These are phyloP conservation scores for Trichechus manatus DNA, from an alignment of 2,113 vertebrate genomes.

Conservation along the genomic window DNA sequence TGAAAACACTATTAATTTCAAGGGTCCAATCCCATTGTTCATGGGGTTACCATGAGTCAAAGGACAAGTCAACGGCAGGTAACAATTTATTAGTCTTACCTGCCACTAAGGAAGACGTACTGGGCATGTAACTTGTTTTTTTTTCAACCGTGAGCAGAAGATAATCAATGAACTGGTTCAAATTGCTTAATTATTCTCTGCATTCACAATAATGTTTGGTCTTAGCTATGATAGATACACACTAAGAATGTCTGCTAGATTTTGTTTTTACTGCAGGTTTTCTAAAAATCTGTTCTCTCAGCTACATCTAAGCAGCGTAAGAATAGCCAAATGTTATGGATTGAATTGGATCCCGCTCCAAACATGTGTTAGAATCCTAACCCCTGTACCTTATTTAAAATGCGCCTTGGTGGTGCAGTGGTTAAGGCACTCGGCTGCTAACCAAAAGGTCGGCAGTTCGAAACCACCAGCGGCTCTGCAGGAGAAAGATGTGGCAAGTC, in stretches of 20 bases:
- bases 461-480: no score
- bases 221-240: not conserved
- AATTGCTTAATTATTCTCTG: not conserved
- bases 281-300: slow-evolving; percentile 45
- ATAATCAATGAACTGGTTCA: not conserved
- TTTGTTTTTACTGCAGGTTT: slow-evolving; percentile 24
- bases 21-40: no score
- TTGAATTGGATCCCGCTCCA: no score
- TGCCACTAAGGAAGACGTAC: not conserved
- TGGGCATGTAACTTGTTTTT: not conserved
- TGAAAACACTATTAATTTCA: no score
- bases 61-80: no score
- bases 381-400: no score
- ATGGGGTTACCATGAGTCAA: no score
- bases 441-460: no score
- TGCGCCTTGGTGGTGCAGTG: no score
- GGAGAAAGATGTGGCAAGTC: no score
- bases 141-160: not conserved
- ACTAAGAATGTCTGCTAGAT: not conserved
- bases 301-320: slow-evolving; percentile 9
- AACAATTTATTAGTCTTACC: not conserved
- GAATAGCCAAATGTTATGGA: not conserved
- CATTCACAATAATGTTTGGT: not conserved
- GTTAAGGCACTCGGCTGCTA: no score
- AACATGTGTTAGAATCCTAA: no score